phyloP scores from a whole-genome alignment of 2,113 vertebrate genomes.

The Bostrychus sinensis region DNA sequence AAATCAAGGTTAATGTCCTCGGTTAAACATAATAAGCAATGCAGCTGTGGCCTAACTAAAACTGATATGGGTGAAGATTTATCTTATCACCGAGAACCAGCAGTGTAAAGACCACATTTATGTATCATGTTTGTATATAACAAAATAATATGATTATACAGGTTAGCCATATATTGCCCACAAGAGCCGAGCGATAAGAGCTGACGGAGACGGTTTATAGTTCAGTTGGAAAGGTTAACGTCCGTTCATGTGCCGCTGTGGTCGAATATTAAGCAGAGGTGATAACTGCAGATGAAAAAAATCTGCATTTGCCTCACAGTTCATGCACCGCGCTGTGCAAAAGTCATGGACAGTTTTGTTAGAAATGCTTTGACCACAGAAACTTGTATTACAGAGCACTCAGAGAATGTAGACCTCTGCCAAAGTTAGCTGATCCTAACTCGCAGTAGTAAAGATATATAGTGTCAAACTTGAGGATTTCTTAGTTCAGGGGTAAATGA shows the following conservation, averaged over 20 bases:
- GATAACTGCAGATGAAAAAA: constrained; percentile 46
- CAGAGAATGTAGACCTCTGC: too few relatives aligned
- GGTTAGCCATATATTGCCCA: constrained; percentile 51
- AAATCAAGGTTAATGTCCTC: constrained; percentile 56
- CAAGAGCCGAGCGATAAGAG: constrained; percentile 50
- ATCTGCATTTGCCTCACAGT: background rate
- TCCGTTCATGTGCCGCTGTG: constrained; percentile 51
- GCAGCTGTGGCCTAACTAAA: constrained; percentile 28
- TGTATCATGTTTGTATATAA: constrained; percentile 49
- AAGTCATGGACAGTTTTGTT: too few relatives aligned
- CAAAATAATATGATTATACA: constrained; percentile 50
- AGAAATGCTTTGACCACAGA: too few relatives aligned
- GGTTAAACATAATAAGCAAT: constrained; percentile 39
- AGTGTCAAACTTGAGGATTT: too few relatives aligned
- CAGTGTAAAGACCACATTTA: constrained; percentile 27
- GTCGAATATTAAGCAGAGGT: constrained; percentile 27
- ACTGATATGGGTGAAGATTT: constrained; percentile 46
- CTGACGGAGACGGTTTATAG: constrained; percentile 41
- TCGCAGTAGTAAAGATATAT: too few relatives aligned
- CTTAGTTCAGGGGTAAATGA: too few relatives aligned
- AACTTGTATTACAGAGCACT: too few relatives aligned
- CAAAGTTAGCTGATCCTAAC: too few relatives aligned
- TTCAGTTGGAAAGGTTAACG: constrained; percentile 54
- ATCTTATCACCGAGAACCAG: constrained; percentile 58
- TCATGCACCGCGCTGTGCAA: too few relatives aligned